These are phyloP conservation scores for Amphipyra tragopoginis DNA, from an alignment of 2,888 invertebrate genomes.

Conservation along the genomic window DNA sequence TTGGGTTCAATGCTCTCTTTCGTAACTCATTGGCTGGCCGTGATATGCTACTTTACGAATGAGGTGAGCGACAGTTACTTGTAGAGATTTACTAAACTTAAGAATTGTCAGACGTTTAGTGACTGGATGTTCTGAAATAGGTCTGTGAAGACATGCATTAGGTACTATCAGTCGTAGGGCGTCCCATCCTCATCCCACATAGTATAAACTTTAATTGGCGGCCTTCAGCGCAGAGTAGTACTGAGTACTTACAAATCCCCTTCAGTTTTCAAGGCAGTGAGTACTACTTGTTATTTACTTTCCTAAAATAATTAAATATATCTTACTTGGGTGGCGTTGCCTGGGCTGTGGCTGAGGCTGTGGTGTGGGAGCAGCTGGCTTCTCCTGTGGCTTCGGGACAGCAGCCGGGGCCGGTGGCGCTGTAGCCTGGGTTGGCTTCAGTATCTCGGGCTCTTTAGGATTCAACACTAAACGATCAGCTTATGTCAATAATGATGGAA, in stretches of 20 bases:
- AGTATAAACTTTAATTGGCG: too few species aligned
- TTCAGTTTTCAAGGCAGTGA: too few species aligned
- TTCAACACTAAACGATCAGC: conserved; percentile 77
- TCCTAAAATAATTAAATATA: neutral
- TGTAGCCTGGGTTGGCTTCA: conserved; percentile 30
- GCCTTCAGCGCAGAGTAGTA: too few species aligned
- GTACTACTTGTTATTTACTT: too few species aligned
- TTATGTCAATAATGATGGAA: conserved; percentile 45
- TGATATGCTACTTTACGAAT: conserved; percentile 12
- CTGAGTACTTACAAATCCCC: too few species aligned
- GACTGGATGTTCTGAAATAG: too few species aligned
- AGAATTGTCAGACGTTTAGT: too few species aligned
- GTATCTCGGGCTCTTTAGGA: conserved; percentile 72
- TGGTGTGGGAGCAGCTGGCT: conserved; percentile 29
- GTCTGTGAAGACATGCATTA: too few species aligned
- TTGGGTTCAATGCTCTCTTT: conserved; percentile 35
- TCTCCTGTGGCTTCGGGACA: conserved; percentile 26
- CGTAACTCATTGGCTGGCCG: conserved; percentile 29
- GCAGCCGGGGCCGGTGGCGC: conserved; percentile 36
- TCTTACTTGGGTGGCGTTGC: conserved; percentile 74
- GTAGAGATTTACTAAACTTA: too few species aligned
- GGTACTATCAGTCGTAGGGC: too few species aligned
- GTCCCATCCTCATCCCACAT: too few species aligned
- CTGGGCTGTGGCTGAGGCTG: conserved; percentile 40
- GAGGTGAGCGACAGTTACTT: too few species aligned